Evolutionary conservation across 2,888 invertebrate genomes (phyloP).

Genomic region (Tetanocera ferruginea): DNA sequence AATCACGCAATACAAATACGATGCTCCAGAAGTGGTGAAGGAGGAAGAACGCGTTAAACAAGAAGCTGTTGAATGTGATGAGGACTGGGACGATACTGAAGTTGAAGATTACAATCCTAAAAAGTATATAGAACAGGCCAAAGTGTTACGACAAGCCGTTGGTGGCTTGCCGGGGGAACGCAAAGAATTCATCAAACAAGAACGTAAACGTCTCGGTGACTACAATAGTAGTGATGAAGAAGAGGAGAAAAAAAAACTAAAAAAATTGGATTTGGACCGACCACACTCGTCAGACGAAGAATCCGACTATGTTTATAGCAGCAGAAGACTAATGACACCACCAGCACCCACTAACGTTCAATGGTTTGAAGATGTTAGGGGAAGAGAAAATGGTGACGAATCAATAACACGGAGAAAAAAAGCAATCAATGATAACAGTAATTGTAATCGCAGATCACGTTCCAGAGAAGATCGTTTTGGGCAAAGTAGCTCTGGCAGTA

Average conservation of each 20-base stretch:
- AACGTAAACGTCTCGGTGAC: constrained; percentile 57
- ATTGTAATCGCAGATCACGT: not conserved
- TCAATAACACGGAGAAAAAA: not conserved
- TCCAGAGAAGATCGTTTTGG: not conserved
- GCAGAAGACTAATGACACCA: constrained; percentile 1
- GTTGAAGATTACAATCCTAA: constrained; percentile 61
- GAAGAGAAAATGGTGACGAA: not conserved
- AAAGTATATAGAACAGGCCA: constrained; percentile 53
- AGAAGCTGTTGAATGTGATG: constrained; percentile 52
- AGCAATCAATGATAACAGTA: not conserved
- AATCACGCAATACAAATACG: constrained; percentile 51
- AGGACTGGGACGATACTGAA: constrained; percentile 53
- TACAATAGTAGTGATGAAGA: constrained; percentile 44
- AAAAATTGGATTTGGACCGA: constrained; percentile 6
- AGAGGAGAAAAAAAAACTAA: not conserved
- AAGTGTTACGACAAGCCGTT: constrained; percentile 56
- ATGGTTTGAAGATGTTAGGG: constrained; percentile 15
- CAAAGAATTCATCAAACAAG: constrained; percentile 60
- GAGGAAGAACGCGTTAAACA: constrained; percentile 49
- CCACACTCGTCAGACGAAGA: constrained; percentile 17
- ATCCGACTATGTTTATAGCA: not conserved
- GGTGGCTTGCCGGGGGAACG: constrained; percentile 57
- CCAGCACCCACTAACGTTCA: constrained; percentile 14
- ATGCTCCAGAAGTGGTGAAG: constrained; percentile 33
- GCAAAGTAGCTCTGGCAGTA: not conserved